A percentile compares a stretch with the other conserved stretches of the same genome.
phyloP scores from a whole-genome alignment of 2,797 vertebrate genomes.

The Scleropages formosus region DNA sequence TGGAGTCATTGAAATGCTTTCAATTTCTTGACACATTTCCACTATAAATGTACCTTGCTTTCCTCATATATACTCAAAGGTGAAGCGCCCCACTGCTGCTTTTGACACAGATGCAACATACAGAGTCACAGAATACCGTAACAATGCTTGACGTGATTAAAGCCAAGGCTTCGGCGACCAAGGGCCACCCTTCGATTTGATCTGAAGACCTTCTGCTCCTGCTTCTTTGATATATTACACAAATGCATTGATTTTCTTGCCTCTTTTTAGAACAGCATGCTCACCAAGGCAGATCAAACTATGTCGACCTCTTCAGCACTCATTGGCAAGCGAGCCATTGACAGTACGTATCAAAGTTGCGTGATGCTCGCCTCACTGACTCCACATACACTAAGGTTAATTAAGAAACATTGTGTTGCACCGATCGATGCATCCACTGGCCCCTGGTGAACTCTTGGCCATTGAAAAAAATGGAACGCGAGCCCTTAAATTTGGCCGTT shows the following conservation, averaged over 20 bases:
- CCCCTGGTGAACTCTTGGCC: conserved; percentile 31
- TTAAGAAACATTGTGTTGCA: conserved; percentile 47
- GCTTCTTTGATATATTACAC: conserved; percentile 50
- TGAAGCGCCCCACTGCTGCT: neutral
- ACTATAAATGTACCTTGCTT: neutral
- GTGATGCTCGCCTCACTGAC: conserved; percentile 18
- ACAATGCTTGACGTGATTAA: neutral
- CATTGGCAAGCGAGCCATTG: conserved; percentile 5
- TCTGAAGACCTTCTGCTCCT: conserved; percentile 39
- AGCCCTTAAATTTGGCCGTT: neutral
- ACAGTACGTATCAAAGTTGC: conserved; percentile 7
- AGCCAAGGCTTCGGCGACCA: neutral
- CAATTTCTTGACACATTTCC: conserved; percentile 54
- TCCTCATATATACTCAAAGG: conserved; percentile 8
- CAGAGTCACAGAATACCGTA: neutral
- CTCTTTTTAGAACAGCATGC: conserved; percentile 29
- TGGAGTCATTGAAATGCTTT: conserved; percentile 50
- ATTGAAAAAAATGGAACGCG: conserved; percentile 25
- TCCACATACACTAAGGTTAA: conserved; percentile 41
- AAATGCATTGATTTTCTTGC: conserved; percentile 46
- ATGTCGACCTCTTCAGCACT: conserved; percentile 28
- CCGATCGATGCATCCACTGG: conserved; percentile 40
- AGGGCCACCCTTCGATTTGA: conserved; percentile 43
- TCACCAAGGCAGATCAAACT: conserved; percentile 23
- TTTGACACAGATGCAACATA: neutral